Percentiles rank a stretch among this genome's conserved stretches.
Evolutionary conservation across 2,888 invertebrate species (phyloP).

Genomic region (Cyclophora albipunctata): DNA sequence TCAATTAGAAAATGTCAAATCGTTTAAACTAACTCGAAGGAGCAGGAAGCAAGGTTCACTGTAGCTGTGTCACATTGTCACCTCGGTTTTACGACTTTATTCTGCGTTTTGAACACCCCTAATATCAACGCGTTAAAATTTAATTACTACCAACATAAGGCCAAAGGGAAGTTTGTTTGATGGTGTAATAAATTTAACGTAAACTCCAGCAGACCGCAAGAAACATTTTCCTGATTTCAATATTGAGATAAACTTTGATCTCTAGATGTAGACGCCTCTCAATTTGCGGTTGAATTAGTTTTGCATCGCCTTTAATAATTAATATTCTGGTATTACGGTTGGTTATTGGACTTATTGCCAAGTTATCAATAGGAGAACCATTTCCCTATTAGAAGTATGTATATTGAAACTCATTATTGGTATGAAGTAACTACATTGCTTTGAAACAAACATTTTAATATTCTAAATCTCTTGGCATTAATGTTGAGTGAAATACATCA

Average conservation of each 20-base stretch:
- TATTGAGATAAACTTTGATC: conserved; percentile 17
- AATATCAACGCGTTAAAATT: conserved; percentile 14
- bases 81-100: conserved; percentile 4
- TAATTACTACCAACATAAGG: conserved; percentile 11
- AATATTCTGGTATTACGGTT: too few relatives aligned
- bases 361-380: too few relatives aligned
- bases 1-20: conserved; percentile 2
- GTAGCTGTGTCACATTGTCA: conserved; percentile 6
- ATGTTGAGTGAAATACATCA: too few relatives aligned
- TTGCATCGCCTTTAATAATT: too few relatives aligned
- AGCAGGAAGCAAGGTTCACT: neutral
- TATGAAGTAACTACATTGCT: too few relatives aligned
- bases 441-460: too few relatives aligned
- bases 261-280: conserved; percentile 3
- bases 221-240: conserved; percentile 17
- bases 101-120: conserved; percentile 5
- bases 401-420: too few relatives aligned
- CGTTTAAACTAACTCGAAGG: conserved; percentile 4
- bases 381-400: too few relatives aligned
- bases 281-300: too few relatives aligned
- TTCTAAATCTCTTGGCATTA: too few relatives aligned
- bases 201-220: conserved; percentile 13
- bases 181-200: conserved; percentile 20
- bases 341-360: too few relatives aligned
- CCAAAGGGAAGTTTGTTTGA: conserved; percentile 15